These are phyloP conservation scores for Hippopotamyrus pictus DNA, from an alignment of 2,797 vertebrate genomes.

Conservation along the genomic window DNA sequence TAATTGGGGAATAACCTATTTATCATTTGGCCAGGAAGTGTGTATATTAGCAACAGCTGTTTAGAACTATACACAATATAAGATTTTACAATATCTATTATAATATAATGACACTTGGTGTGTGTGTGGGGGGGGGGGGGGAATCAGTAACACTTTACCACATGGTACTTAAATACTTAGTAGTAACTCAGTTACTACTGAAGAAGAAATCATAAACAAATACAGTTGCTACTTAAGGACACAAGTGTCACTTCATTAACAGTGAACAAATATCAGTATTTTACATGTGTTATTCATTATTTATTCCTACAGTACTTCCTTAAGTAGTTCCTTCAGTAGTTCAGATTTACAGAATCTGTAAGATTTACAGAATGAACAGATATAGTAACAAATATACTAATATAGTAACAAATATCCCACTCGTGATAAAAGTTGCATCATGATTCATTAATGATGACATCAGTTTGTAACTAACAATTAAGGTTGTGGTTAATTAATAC, in stretches of 20 bases:
- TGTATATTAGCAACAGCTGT: not conserved
- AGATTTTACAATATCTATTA: not conserved
- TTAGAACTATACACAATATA: not conserved
- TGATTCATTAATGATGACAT: not conserved
- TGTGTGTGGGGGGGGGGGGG: not conserved
- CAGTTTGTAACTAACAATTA: not conserved
- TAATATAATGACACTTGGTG: not conserved
- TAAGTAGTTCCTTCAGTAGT: not conserved
- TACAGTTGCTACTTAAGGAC: not conserved
- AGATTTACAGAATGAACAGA: not conserved
- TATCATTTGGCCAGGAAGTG: not conserved
- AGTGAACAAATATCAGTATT: not conserved
- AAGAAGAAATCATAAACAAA: not conserved
- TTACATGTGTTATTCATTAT: not conserved
- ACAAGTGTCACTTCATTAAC: not conserved
- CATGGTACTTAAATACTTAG: not conserved
- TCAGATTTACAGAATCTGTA: not conserved
- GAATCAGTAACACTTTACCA: not conserved
- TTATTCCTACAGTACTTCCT: not conserved
- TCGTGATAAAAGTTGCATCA: not conserved
- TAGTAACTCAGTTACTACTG: not conserved
- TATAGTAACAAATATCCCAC: not conserved
- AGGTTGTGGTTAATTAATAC: not conserved
- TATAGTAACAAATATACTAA: too few relatives aligned
- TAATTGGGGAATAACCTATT: not conserved